phyloP scores from a whole-genome alignment of 2,113 vertebrate genomes.

The Entelurus aequoreus region DNA sequence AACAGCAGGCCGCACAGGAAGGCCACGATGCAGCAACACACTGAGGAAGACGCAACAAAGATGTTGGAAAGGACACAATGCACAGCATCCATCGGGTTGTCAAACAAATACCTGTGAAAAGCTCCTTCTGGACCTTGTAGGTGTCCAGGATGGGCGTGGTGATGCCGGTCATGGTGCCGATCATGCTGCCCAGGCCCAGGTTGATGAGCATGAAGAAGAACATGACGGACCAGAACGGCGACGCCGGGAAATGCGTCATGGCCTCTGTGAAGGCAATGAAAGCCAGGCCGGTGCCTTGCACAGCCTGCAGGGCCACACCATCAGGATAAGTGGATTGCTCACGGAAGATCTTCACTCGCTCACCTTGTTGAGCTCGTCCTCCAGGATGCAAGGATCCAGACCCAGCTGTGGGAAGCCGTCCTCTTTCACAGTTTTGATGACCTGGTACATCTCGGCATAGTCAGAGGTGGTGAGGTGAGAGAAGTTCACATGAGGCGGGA shows the following conservation, averaged over 20 bases:
- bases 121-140: constrained; percentile 95
- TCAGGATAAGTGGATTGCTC: not conserved
- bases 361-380: constrained; percentile 94
- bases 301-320: constrained; percentile 71
- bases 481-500: constrained; percentile 93
- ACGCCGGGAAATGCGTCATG: constrained; percentile 96
- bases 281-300: constrained; percentile 95
- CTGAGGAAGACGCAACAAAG: constrained; percentile 56
- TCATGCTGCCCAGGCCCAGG: constrained; percentile 97
- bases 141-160: constrained; percentile 92
- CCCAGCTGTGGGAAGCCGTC: constrained; percentile 80
- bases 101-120: constrained; percentile 83
- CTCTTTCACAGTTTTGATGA: constrained; percentile 91
- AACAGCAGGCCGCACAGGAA: constrained; percentile 93
- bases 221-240: constrained; percentile 97
- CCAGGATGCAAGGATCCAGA: constrained; percentile 85
- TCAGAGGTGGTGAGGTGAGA: constrained; percentile 86
- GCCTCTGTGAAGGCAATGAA: constrained; percentile 99
- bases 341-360: not conserved
- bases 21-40: constrained; percentile 88
- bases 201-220: constrained; percentile 99
- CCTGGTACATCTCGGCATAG: constrained; percentile 89
- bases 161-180: constrained; percentile 98
- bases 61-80: not conserved
- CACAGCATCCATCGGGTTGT: not conserved